Conservation (phyloP, 2,888 invertebrate genomes). For the Nomada goodeniana region DNA sequence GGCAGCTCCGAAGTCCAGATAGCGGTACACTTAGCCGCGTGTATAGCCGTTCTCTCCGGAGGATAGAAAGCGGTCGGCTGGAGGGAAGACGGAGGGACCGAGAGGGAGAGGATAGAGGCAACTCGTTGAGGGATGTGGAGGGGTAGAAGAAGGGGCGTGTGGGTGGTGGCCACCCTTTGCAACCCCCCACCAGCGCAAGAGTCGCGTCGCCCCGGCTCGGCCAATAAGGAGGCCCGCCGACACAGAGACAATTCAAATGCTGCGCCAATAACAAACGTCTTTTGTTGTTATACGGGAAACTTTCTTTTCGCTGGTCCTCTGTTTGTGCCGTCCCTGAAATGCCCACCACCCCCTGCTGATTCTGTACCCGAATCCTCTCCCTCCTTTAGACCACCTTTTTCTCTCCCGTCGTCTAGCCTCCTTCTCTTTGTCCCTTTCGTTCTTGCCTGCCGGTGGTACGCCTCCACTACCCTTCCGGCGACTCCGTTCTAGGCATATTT, state of each 20-base stretch:
- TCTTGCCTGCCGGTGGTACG: slow-evolving; percentile 53
- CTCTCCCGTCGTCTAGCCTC: slow-evolving; percentile 29
- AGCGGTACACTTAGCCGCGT: slow-evolving; percentile 77
- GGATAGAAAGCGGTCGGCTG: slow-evolving; percentile 63
- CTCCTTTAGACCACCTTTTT: slow-evolving; percentile 37
- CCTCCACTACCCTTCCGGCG: slow-evolving; percentile 56
- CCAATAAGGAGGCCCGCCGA: slow-evolving; percentile 82
- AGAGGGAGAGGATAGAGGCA: slow-evolving; percentile 33
- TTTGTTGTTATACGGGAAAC: slow-evolving; percentile 83
- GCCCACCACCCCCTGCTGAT: slow-evolving; percentile 64
- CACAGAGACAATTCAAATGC: slow-evolving; percentile 83
- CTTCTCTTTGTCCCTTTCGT: slow-evolving; percentile 49
- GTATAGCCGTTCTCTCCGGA: slow-evolving; percentile 74
- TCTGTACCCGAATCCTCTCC: slow-evolving; percentile 44
- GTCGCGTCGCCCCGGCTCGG: slow-evolving; percentile 78
- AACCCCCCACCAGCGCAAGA: slow-evolving; percentile 77
- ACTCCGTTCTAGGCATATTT: slow-evolving; percentile 69
- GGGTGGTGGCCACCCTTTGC: slow-evolving; percentile 74
- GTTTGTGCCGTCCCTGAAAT: slow-evolving; percentile 75
- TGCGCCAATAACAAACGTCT: slow-evolving; percentile 84
- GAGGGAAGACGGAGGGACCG: slow-evolving; percentile 40
- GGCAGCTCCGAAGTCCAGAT: slow-evolving; percentile 74
- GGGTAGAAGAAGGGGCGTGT: slow-evolving; percentile 58
- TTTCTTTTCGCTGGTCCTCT: slow-evolving; percentile 78
- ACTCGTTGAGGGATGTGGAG: slow-evolving; percentile 45